Base-by-base conservation (phyloP, 1,140 invertebrate species). In the Archivesica marissinica region DNA sequence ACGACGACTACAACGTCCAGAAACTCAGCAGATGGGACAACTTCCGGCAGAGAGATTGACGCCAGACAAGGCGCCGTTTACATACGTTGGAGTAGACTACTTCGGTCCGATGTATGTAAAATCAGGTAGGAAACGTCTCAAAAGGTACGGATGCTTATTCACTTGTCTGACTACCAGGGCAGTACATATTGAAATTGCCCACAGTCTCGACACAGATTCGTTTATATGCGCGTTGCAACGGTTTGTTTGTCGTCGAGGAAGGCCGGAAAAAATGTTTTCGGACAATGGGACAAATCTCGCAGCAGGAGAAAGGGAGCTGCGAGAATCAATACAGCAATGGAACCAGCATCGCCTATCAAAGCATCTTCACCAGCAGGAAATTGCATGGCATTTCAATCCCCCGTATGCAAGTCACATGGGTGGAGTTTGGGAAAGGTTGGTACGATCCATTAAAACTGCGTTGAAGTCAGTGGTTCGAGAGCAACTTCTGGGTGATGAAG, bases 161-260 rank as follows among this genome's bases (percentile, higher is more conserved):
- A 88, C 86, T 6, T 86, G 88, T n/a, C 33, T 84, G 30, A 70
- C 84, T 11, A 59, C 35, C 47, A 59, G 86, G 28, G 79, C 81
- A n/a, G 64, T 79, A 25, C 78, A 79, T 61, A 74, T 89, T 68
- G 83, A 88, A 56, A 76, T 88, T 52, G 64, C 81, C 13, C 68
- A 86, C 39, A 44, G 33, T 13, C 39, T 84, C 3, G 70, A 84
- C n/a, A 76, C 81, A 11, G 33, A 47, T 50, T 72, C 64, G 9
- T 82, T 72, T 28, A 52, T 82, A 52, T 87, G 88, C 44, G 89
- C 90, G 28, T 68, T 95, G 1, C 64, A 92, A 23, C 56, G 94
- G 47, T 94, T 95, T 85, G 90, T 95, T n/a, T 88, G 92, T 20
- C 80, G 93, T 38, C 83, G 93, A 54, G 93, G 92, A 2, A 9